Percentiles rank a stretch among this genome's conserved stretches.
These are phyloP conservation scores for Caenorhabditis sp. DNA, from an alignment of 2,888 invertebrate genomes.

Conservation along the genomic window DNA sequence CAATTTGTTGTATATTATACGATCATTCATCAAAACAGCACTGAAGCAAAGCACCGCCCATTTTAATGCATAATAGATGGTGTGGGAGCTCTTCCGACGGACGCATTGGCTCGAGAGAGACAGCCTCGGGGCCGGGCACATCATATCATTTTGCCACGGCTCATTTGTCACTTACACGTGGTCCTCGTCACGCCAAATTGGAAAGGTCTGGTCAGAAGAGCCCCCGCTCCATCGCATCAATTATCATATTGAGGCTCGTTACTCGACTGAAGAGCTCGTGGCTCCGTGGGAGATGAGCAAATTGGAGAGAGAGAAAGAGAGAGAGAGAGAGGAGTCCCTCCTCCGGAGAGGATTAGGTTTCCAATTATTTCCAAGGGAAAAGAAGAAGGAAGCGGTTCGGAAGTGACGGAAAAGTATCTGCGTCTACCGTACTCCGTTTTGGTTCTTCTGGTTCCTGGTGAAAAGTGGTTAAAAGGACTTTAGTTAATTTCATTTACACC, in stretches of 20 bases:
- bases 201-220: constrained; percentile 1
- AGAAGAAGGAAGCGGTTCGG: constrained; percentile 10
- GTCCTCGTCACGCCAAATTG: constrained; percentile 3
- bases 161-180: constrained; percentile 32
- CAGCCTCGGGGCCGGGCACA: not conserved
- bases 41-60: constrained; percentile 10
- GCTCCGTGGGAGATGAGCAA: not conserved
- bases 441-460: not conserved
- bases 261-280: constrained; percentile 8
- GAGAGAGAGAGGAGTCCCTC: constrained; percentile 18
- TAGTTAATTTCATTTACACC: too few relatives aligned
- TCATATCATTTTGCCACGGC: constrained; percentile 3
- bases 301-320: not conserved
- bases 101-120: too few relatives aligned
- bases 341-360: constrained; percentile 31
- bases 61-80: constrained; percentile 46
- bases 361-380: constrained; percentile 11
- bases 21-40: constrained; percentile 44
- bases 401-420: too few relatives aligned
- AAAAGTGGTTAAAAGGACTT: not conserved
- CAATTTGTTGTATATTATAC: constrained; percentile 12
- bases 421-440: not conserved
- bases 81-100: not conserved
- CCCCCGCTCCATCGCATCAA: not conserved
- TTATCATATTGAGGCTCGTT: constrained; percentile 38